Evolutionary conservation across 1,140 invertebrate species (phyloP).

Genomic region (Meloidogyne floridensis): DNA sequence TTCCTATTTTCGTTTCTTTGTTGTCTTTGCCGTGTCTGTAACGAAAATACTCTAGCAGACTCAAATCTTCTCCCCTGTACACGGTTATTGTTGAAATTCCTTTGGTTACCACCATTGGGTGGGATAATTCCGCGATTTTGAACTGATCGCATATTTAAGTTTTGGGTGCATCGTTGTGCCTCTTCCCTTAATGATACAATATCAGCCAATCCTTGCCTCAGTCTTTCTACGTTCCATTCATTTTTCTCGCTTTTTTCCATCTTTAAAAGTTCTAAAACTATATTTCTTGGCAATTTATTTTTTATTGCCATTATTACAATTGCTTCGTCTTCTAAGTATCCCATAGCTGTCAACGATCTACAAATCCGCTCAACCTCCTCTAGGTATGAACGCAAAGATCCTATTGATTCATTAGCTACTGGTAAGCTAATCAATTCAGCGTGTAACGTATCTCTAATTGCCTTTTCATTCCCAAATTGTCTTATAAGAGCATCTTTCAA

Average conservation of each 20-base stretch:
- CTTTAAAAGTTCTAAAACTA: neutral
- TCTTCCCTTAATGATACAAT: neutral
- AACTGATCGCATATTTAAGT: too few species aligned
- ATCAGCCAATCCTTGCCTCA: neutral
- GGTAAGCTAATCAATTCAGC: slow-evolving; percentile 1
- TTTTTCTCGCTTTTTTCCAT: neutral
- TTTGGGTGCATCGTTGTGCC: neutral
- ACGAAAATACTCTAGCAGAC: too few species aligned
- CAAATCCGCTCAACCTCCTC: slow-evolving; percentile 3
- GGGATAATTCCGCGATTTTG: too few species aligned
- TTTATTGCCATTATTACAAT: slow-evolving; percentile 11
- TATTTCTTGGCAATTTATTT: neutral
- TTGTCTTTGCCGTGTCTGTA: neutral
- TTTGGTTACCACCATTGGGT: too few species aligned
- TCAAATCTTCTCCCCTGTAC: too few species aligned
- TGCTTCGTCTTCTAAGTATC: neutral
- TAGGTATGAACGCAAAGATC: neutral
- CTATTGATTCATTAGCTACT: neutral
- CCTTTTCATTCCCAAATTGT: slow-evolving; percentile 8
- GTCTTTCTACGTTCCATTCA: neutral
- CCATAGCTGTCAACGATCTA: neutral
- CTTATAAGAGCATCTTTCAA: neutral
- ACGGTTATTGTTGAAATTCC: too few species aligned
- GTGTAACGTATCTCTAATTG: neutral
- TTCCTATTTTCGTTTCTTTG: neutral